Evolutionary conservation across 2,888 invertebrate genomes (phyloP).

Genomic region (Chrysodeixis includens): DNA sequence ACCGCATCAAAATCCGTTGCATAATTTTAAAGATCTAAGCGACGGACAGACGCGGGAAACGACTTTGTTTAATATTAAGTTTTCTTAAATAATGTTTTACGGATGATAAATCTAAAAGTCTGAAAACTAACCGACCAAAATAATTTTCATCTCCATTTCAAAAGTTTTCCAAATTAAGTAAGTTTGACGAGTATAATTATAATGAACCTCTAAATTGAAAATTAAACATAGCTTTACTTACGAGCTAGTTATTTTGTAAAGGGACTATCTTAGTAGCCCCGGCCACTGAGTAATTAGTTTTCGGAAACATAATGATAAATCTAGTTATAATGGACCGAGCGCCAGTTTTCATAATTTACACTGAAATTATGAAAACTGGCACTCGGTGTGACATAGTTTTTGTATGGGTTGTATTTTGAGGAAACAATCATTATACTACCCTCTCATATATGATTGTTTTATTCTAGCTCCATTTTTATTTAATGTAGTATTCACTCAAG

Average conservation of each 20-base stretch:
- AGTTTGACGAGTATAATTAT: slow-evolving; percentile 1
- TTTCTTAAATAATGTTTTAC: no score
- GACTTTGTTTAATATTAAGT: no score
- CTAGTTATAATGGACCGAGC: not conserved
- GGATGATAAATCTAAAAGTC: not conserved
- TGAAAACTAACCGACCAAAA: not conserved
- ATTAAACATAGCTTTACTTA: not conserved
- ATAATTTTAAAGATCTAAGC: no score
- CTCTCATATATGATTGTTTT: no score
- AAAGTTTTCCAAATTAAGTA: not conserved
- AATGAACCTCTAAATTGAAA: not conserved
- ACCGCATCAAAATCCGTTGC: no score
- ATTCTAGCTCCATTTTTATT: no score
- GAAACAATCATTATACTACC: no score
- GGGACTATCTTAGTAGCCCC: not conserved
- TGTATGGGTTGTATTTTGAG: no score
- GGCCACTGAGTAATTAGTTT: no score
- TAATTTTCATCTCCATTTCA: not conserved
- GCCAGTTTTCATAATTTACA: not conserved
- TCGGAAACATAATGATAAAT: not conserved
- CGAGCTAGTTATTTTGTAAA: not conserved
- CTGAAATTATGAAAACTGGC: not conserved
- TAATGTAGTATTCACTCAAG: no score
- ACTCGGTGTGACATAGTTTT: no score
- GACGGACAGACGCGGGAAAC: no score